Evolutionary conservation across 1,140 invertebrate genomes (phyloP), one percentile per base, ranked within the genome.

Genomic region (Eurosta solidaginis): DNA sequence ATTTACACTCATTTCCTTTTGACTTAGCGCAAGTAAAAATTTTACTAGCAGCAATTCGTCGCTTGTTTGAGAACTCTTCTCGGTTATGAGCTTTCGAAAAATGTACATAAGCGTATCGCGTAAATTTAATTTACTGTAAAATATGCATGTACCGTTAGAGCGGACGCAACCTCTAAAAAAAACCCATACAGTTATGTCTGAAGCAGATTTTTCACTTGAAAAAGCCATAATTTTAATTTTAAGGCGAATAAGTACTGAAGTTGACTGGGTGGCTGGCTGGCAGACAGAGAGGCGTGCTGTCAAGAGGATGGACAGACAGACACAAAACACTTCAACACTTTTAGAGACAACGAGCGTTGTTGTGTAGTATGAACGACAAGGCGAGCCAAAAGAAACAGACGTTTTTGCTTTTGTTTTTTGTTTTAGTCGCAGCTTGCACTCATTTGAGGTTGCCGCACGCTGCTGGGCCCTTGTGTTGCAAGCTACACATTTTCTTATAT

Each of bases 141-240:
- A 68, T 68, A 68, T 68, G 59, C 29, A 68, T 68, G 33, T 68
- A n/a, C 59, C 59, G 59, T 68, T 68, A 68, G 59, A 42, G n/a
- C 59, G 59, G 27, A 20, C 54, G 27, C 20, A 14, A 10, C 10
- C 33, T 42, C 20, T 68, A 20, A 29, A 68, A 68, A n/a, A 42
- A 29, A 40, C 59, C 40, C 59, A 40, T 22, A 68, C 36, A n/a
- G n/a, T n/a, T n/a, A 68, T 20, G 59, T 68, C 59, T 68, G 59
- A 68, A n/a, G 59, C 59, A 68, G 59, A 68, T 68, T 68, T 68
- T 68, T 68, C 36, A 68, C 59, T 68, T 68, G 33, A 68, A 68
- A 42, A 68, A 68, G 59, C 29, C 33, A 68, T 68, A 68, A 68
- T 68, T 68, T 68, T 68, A 68, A 68, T 68, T 68, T 63, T 68